Base-by-base conservation (phyloP, 2,888 invertebrate genomes). In the Dorcus hopei region DNA sequence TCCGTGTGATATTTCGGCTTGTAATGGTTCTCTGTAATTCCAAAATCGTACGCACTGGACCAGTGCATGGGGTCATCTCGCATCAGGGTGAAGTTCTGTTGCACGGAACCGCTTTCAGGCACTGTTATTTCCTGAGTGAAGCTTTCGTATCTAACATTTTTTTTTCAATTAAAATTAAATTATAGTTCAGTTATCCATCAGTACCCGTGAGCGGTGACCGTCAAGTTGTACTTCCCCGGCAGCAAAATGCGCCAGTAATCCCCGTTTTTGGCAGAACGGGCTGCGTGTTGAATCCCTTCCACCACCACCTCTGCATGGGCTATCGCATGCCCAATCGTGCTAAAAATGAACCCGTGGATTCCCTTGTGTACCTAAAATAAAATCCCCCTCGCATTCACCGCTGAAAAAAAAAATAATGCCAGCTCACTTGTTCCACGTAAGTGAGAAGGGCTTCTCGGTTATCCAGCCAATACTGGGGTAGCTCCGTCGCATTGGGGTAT, bases 231-330 rank as follows among this genome's bases (percentile, higher is more conserved):
- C 58, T 67, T 75, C 11, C 83, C 83, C 8, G 80, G 73, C 9
- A 88, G 74, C 6, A 98, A 80, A 26, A 99, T 79, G 33, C 96
- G 84, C 93, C 95, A 99, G 79, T 91, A 99, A 79, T 98, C 97
- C 0, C 99, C 98, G 61, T 83, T 82, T 6, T 74, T 74, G 0
- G 89, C 87, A 0, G 91, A 83, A 40, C 80, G 84, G 0, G 93
- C 84, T 2, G 80, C 78, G 74, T 96, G 96, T 38, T 85, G 79
- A 52, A 91, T 87, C 1, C 91, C 91, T 64, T 85, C 81, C 0
- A 97, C 87, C 0, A 82, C 79, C 41, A 99, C 86, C 11, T 85
- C 87, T 0, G 93, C 95, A 70, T 88, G 86, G 0, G 80, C 69
- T 0, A 95, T 83, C 0, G 86, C 82, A 50, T 87, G 85, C 0